These are phyloP conservation scores for Drosophila leonis DNA, from an alignment of 2,888 invertebrate genomes.

Conservation along the genomic window DNA sequence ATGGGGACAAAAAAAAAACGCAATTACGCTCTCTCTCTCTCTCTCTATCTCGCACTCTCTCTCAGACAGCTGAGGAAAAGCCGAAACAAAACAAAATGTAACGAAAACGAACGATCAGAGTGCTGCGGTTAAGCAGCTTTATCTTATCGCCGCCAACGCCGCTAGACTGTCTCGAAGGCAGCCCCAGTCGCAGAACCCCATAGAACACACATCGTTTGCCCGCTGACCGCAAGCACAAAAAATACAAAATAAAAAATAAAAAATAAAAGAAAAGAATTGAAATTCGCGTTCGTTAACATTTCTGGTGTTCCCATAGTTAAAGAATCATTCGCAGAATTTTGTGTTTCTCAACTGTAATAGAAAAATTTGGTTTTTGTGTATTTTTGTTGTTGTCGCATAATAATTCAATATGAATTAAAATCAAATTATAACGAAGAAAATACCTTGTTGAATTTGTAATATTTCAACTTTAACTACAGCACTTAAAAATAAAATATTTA, in stretches of 20 bases:
- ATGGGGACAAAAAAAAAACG: slow-evolving; percentile 9
- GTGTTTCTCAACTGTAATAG: not conserved
- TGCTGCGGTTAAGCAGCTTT: slow-evolving; percentile 42
- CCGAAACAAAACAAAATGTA: slow-evolving; percentile 19
- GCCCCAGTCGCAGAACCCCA: slow-evolving; percentile 23
- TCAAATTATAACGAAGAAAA: not conserved
- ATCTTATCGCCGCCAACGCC: slow-evolving; percentile 42
- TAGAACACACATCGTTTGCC: slow-evolving; percentile 17
- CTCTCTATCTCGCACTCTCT: not conserved
- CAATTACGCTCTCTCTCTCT: not conserved
- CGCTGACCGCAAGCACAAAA: slow-evolving; percentile 21
- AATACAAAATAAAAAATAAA: not conserved
- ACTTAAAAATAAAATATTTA: not conserved
- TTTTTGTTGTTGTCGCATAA: not conserved
- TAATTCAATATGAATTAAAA: too few relatives aligned
- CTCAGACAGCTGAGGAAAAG: slow-evolving; percentile 5
- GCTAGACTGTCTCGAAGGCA: slow-evolving; percentile 16
- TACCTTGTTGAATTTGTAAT: not conserved
- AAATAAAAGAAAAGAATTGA: not conserved
- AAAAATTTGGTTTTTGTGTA: not conserved
- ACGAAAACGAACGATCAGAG: slow-evolving; percentile 27
- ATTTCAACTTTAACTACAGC: not conserved
- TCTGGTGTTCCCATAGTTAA: not conserved
- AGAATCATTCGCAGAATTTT: not conserved
- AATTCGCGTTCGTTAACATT: slow-evolving; percentile 18